Base-by-base conservation (phyloP, 1,140 invertebrate species). In the Linepithema humile region DNA sequence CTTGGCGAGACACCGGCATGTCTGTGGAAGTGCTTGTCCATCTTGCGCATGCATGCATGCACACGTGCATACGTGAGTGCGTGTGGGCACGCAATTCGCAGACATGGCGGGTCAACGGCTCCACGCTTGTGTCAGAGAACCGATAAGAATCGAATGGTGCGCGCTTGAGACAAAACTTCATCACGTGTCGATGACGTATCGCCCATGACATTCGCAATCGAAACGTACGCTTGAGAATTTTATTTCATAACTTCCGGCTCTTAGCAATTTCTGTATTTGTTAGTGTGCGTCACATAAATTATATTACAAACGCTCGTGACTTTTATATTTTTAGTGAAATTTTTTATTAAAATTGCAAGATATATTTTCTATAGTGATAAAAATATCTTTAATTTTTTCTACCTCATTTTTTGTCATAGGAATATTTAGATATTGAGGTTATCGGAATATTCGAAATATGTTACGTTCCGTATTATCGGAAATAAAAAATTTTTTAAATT, bases 141-240 rank as follows among this genome's bases (percentile, higher is more conserved):
- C 72, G 84, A 88, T 88, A 88, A 88, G 75, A 85, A 85, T 88
- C 85, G 87, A 73, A 74, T n/a, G 32, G 40, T 26, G 57, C 64
- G 85, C 82, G 75, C 85, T 77, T 64, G 23, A 29, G 6, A 57
- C 57, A 80, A 67, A 86, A 72, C 50, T 83, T 50, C 15, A 43
- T 67, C 70, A 40, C 70, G 57, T 53, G 57, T 64, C 67, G 40
- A 9, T n/a, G 75, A 69, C 82, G 62, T 38, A 50, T 9, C 64
- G 78, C 59, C 64, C 64, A 50, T 65, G 85, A 83, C 67, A 86
- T 72, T 83, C 78, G 77, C 82, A 64, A 48, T 35, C 70, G 38
- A 43, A 32, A 12, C 43, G 35, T 5, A 2, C 15, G 60, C 26
- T 32, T 35, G 70, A 59, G 40, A 75, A 77, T 43, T 65, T 65